Evolutionary conservation across 2,888 invertebrate species (phyloP), one percentile per base, ranked within the genome.

Genomic region (Lepidonotus clava): DNA sequence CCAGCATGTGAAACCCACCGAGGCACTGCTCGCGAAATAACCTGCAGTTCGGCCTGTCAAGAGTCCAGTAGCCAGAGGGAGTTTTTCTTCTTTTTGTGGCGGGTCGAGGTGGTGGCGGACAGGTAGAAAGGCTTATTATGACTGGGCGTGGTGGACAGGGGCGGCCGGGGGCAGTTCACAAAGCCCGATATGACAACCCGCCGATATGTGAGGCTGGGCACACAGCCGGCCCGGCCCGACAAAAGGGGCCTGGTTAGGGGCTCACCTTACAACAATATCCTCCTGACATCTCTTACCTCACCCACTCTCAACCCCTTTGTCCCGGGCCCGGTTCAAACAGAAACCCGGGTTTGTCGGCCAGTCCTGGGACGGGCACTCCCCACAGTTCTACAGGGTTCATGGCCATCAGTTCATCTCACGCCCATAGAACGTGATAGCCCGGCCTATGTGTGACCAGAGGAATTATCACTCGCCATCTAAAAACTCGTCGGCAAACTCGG

Each of bases 251-350:
- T 80, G 80, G 80, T 80, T 80, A 80, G 41, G 46, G 80, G 80
- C 80, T 80, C 80, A 51, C 80, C 80, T 80, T 80, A 80, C 80
- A 41, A 80, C 80, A 80, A 80, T 80, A 80, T 8, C 80, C 80
- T 38, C 32, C 46, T 80, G 80, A 80, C 80, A 80, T 51, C 80
- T 80, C 80, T 80, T 80, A 80, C 80, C 80, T 80, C 80, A 80
- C 80, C 80, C 80, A n/a, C 41, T 18, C 46, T n/a, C 46, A 80
- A 46, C 80, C 41, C 28, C 80, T 46, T 46, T 46, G 46, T 80
- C 80, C 80, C 24, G 14, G 14, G n/a, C 28, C 28, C 1, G 80
- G 80, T 80, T 80, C 80, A 80, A 80, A 80, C 46, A 46, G 80
- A n/a, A 80, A 34, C 34, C 46, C 46, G 51, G 80, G 80, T 46